These are phyloP conservation scores for Peromyscus leucopus DNA, from an alignment of 2,113 vertebrate genomes.

Conservation along the genomic window DNA sequence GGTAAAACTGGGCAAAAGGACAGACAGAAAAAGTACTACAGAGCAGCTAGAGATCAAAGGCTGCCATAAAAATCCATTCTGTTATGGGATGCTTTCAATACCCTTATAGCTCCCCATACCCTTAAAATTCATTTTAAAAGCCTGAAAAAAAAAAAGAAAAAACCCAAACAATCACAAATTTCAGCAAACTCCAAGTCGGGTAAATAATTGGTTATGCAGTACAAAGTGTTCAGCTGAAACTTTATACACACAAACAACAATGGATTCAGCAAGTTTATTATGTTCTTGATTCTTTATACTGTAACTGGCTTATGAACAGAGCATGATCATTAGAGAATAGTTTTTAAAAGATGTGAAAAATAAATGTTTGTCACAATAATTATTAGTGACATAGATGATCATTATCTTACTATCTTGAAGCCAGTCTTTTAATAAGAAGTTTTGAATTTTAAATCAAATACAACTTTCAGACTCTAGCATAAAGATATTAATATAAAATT, in stretches of 20 bases:
- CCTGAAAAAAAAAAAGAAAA: not conserved
- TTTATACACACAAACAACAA: not conserved
- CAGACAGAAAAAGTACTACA: not conserved
- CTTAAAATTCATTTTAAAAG: not conserved
- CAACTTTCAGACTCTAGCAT: not conserved
- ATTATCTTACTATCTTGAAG: not conserved
- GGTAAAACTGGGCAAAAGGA: not conserved
- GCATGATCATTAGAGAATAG: not conserved
- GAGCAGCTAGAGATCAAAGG: not conserved
- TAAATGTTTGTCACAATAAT: not conserved
- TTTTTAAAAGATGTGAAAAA: not conserved
- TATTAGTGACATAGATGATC: not conserved
- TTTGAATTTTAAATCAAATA: slow-evolving; percentile 6
- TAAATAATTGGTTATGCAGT: not conserved
- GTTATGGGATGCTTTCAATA: not conserved
- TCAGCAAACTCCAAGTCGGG: not conserved
- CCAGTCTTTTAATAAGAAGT: not conserved
- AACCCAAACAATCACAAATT: not conserved
- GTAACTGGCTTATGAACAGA: not conserved
- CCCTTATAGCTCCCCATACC: not conserved
- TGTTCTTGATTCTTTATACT: not conserved
- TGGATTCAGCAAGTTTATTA: not conserved
- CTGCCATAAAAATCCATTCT: not conserved
- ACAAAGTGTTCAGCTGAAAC: not conserved
- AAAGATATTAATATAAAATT: not conserved